phyloP scores from a whole-genome alignment of 1,140 invertebrate species.

The Augochlora pura region DNA sequence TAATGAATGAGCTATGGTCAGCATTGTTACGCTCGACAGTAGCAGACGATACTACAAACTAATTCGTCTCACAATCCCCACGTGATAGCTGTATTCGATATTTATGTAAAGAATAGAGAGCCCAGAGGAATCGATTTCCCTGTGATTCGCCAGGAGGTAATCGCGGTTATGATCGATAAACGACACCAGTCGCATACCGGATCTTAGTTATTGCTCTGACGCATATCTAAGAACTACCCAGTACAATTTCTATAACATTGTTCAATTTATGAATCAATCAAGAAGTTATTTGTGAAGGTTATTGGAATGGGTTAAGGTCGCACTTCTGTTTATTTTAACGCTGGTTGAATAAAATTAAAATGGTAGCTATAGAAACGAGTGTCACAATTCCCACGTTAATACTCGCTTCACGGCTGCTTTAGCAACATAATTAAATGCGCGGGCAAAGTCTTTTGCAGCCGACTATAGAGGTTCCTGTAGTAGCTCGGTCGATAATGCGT shows the following conservation, averaged over 20 bases:
- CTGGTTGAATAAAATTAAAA: background rate
- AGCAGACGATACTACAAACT: background rate
- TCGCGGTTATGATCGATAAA: background rate
- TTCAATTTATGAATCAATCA: too few relatives aligned
- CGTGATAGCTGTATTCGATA: background rate
- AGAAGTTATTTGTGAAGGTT: background rate
- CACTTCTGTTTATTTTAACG: background rate
- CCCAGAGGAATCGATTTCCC: background rate
- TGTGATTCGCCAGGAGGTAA: background rate
- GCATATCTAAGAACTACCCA: too few relatives aligned
- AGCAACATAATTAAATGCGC: background rate
- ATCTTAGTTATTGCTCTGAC: background rate
- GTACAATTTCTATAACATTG: too few relatives aligned
- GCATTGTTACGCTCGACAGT: background rate
- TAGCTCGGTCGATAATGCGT: constrained; percentile 1
- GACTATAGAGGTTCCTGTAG: background rate
- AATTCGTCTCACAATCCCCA: background rate
- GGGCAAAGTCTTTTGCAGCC: background rate
- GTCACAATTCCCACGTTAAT: background rate
- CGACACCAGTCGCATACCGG: background rate
- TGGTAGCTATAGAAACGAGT: background rate
- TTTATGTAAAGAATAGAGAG: background rate
- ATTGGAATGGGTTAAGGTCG: background rate
- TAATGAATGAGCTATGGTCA: background rate
- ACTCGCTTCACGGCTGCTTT: background rate